Evolutionary conservation across 1,140 invertebrate genomes (phyloP).

Genomic region (Pemphigus obesinymphae): DNA sequence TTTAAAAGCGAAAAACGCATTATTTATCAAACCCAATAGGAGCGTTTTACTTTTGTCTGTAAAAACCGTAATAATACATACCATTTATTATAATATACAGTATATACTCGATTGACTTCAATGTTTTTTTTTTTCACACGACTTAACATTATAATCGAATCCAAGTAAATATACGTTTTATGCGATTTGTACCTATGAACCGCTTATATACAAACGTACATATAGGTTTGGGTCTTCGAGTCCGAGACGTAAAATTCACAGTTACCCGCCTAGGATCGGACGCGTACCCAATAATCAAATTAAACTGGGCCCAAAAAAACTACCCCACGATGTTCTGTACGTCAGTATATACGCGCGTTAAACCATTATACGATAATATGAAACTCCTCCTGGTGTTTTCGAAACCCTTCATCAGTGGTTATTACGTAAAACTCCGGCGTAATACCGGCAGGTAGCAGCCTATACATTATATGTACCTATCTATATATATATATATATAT

Average conservation of each 20-base stretch:
- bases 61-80: too few species aligned
- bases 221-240: neutral
- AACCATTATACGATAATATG: neutral
- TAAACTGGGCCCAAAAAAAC: neutral
- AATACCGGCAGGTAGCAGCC: neutral
- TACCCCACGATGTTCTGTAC: neutral
- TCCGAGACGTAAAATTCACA: neutral
- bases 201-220: neutral
- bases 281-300: slow-evolving; percentile 17
- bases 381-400: slow-evolving; percentile 15
- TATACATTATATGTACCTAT: too few species aligned
- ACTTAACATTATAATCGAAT: neutral
- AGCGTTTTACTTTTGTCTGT: too few species aligned
- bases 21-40: too few species aligned
- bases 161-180: slow-evolving; percentile 24
- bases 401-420: neutral
- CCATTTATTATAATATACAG: neutral
- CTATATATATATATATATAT: too few species aligned
- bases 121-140: neutral
- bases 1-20: too few species aligned
- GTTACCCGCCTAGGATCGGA: slow-evolving; percentile 2
- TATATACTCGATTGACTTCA: neutral
- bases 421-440: neutral
- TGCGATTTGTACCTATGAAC: neutral
- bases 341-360: neutral